Evolutionary conservation across 2,888 invertebrate species (phyloP), one percentile per base, ranked within the genome.

Genomic region (Eulithis testata): DNA sequence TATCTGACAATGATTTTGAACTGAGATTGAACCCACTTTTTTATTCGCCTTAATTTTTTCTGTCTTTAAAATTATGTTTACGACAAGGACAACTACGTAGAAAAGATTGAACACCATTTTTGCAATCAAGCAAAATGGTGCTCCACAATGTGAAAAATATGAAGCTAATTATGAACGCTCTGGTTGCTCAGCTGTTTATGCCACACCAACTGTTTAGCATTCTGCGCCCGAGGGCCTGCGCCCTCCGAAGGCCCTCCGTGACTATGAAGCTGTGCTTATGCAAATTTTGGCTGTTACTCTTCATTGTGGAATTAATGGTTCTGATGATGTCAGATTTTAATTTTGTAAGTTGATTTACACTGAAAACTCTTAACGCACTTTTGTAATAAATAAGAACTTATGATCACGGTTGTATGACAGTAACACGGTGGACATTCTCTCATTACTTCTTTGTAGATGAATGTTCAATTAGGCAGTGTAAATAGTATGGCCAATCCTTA

Each of bases 191-290:
- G 47, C 55, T 50, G 14, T 56, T 43, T 50, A 1, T 31, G 49
- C 0, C 14, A 7, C 4, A 40, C 12, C 14, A 40, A 37, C 50
- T 63, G 37, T 12, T 11, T 21, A 4, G 8, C 12, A 31, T 21
- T 49, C 54, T 55, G 62, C 37, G 53, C 61, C 66, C 50, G 40
- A 40, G 63, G 63, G 67, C 40, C 40, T 40, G 40, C 31, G 40
- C 40, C 40, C 40, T 40, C 40, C 40, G 43, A n/a, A 44, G 50
- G 55, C 47, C 59, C 66, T 54, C 45, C 60, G 52, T 52, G 60
- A 65, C 60, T 65, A 66, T 72, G 67, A 69, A 72, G 66, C 68
- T 69, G 63, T 70, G 66, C 68, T 73, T 73, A 75, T 75, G 74
- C 71, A 72, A 75, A 75, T 72, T 58, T 47, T 45, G 64, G 56